A percentile compares a stretch with the other conserved stretches of the same genome.
phyloP scores from a whole-genome alignment of 1,140 invertebrate species.

The Drosophila arizonae region DNA sequence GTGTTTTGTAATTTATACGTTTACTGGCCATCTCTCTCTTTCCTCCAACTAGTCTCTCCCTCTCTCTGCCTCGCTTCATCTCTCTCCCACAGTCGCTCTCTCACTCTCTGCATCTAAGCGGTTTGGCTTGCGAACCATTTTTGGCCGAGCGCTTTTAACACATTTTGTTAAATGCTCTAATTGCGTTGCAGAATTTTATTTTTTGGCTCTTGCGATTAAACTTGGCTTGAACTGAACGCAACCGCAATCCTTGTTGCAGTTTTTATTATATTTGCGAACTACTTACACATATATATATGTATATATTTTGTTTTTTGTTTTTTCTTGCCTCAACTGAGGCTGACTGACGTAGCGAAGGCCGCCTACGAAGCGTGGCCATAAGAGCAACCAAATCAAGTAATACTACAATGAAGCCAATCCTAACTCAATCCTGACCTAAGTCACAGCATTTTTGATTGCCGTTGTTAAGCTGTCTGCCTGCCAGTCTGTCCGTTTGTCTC shows the following conservation, averaged over 20 bases:
- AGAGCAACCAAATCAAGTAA: slow-evolving; percentile 10
- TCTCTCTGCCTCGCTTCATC: slow-evolving; percentile 1
- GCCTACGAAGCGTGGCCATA: slow-evolving; percentile 24
- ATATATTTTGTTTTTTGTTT: not conserved
- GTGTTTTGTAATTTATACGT: slow-evolving; percentile 47
- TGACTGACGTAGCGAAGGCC: slow-evolving; percentile 52
- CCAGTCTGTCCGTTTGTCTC: slow-evolving; percentile 22
- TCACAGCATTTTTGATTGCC: slow-evolving; percentile 45
- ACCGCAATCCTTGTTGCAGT: slow-evolving; percentile 33
- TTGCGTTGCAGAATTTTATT: slow-evolving; percentile 64
- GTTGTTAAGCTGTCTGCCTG: slow-evolving; percentile 32
- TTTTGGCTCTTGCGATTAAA: slow-evolving; percentile 12
- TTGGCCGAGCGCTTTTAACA: slow-evolving; percentile 34
- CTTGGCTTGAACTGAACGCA: slow-evolving; percentile 11
- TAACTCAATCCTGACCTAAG: slow-evolving; percentile 74
- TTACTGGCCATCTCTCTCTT: slow-evolving; percentile 44
- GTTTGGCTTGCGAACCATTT: slow-evolving; percentile 38
- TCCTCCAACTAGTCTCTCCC: slow-evolving; percentile 15
- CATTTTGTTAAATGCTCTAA: slow-evolving; percentile 68
- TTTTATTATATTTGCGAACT: not conserved
- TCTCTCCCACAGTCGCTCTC: not conserved
- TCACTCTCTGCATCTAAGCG: slow-evolving; percentile 13
- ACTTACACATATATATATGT: not conserved
- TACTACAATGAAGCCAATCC: slow-evolving; percentile 10
- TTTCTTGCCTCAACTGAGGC: slow-evolving; percentile 15